A percentile compares a stretch with the other conserved stretches of the same genome.
These are phyloP conservation scores for Apistogramma diplotaenia DNA, from an alignment of 2,113 vertebrate genomes.

Conservation along the genomic window DNA sequence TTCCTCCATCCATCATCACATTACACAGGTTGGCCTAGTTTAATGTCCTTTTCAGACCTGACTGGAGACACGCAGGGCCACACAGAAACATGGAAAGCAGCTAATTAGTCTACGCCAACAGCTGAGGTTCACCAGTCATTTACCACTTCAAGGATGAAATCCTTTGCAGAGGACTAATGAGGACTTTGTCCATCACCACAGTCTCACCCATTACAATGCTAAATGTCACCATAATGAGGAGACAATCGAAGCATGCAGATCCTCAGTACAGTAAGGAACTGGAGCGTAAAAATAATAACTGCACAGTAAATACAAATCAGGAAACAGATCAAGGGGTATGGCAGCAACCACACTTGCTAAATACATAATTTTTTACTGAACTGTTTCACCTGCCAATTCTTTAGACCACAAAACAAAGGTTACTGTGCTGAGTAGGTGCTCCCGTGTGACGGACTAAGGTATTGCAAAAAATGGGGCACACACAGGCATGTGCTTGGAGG, in stretches of 20 bases:
- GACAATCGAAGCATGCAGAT: background rate
- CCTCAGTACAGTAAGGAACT: background rate
- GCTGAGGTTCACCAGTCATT: constrained; percentile 57
- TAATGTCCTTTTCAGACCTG: constrained; percentile 68
- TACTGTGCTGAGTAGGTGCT: constrained; percentile 23
- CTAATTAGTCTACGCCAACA: constrained; percentile 68
- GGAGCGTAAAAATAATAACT: background rate
- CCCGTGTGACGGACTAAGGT: constrained; percentile 5
- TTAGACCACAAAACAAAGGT: constrained; percentile 22
- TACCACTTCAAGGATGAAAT: constrained; percentile 58
- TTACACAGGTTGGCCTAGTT: constrained; percentile 66
- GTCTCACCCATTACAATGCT: constrained; percentile 23
- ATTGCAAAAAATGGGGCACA: background rate
- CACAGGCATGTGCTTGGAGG: constrained; percentile 24
- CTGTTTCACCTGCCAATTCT: constrained; percentile 13
- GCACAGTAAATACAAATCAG: background rate
- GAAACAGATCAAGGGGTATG: background rate
- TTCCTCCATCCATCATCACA: constrained; percentile 68
- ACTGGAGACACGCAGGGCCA: constrained; percentile 56
- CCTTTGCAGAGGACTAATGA: constrained; percentile 51
- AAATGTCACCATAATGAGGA: constrained; percentile 6
- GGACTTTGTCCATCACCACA: constrained; percentile 42
- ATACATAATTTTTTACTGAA: background rate
- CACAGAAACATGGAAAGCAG: constrained; percentile 58
- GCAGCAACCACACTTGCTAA: background rate